A percentile compares a stretch with the other conserved stretches of the same genome.
These are phyloP conservation scores for Nycteola revayana DNA, from an alignment of 2,888 invertebrate genomes.

Conservation along the genomic window DNA sequence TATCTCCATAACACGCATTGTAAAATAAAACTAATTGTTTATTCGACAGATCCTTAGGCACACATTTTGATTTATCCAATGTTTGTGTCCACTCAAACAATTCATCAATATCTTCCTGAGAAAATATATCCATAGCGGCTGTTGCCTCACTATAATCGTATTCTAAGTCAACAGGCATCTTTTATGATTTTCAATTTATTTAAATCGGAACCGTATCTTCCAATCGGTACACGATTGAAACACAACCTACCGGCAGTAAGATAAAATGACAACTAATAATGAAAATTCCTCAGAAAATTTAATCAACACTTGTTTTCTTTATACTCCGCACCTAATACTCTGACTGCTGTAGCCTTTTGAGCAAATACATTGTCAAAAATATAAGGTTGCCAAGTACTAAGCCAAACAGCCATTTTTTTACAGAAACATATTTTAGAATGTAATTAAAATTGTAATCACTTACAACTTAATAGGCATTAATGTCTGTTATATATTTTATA, in stretches of 20 bases:
- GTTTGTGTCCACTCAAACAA: conserved; percentile 71
- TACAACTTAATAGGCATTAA: too few relatives aligned
- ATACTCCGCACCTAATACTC: too few relatives aligned
- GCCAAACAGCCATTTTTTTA: too few relatives aligned
- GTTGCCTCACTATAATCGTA: conserved; percentile 67
- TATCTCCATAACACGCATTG: conserved; percentile 84
- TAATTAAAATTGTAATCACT: too few relatives aligned
- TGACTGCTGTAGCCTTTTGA: too few relatives aligned
- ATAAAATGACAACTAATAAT: conserved; percentile 66
- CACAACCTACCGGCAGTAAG: conserved; percentile 35
- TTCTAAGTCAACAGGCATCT: conserved; percentile 68
- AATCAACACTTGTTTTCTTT: too few relatives aligned
- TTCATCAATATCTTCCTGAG: conserved; percentile 69
- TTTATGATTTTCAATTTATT: conserved; percentile 30
- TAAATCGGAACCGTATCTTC: conserved; percentile 45
- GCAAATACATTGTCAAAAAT: too few relatives aligned
- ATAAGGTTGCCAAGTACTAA: too few relatives aligned
- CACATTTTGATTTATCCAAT: conserved; percentile 71
- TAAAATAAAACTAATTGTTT: conserved; percentile 85
- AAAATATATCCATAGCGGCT: conserved; percentile 72
- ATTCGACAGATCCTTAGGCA: conserved; percentile 76
- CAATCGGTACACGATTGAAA: conserved; percentile 34
- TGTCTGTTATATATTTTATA: too few relatives aligned
- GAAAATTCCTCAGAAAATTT: too few relatives aligned
- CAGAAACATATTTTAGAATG: too few relatives aligned